A percentile compares a stretch with the other conserved stretches of the same genome.
phyloP scores from a whole-genome alignment of 2,888 invertebrate genomes.

The Sericinus montela region DNA sequence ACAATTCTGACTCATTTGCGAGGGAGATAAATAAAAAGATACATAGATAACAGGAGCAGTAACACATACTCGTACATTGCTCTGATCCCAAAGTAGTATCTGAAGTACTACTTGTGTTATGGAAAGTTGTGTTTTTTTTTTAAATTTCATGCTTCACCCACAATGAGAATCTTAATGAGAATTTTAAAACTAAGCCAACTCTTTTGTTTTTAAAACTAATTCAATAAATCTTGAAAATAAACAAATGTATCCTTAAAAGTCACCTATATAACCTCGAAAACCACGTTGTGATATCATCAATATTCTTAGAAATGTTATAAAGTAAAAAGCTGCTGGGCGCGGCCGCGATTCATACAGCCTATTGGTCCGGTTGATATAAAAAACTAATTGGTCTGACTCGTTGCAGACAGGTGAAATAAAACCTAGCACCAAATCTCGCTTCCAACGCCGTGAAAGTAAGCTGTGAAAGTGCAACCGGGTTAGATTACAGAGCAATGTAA shows the following conservation, averaged over 20 bases:
- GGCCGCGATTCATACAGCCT: slow-evolving; percentile 14
- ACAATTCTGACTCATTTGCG: no score
- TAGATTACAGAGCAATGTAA: slow-evolving; percentile 29
- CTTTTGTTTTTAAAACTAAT: no score
- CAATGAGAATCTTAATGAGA: no score
- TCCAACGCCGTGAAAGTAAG: slow-evolving; percentile 27
- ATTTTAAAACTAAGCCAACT: no score
- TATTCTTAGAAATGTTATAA: slow-evolving; percentile 31
- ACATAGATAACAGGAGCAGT: no score
- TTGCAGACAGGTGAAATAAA: slow-evolving; percentile 15
- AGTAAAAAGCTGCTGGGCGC: slow-evolving; percentile 18
- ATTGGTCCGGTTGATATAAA: slow-evolving; percentile 28
- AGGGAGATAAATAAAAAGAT: no score
- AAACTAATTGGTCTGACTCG: slow-evolving; percentile 35
- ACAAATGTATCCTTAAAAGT: background rate
- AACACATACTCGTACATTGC: no score
- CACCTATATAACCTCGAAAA: background rate
- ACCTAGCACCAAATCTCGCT: slow-evolving; percentile 14
- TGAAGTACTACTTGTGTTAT: no score
- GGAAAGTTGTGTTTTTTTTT: no score
- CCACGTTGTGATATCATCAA: slow-evolving; percentile 41
- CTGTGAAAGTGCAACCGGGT: slow-evolving; percentile 9
- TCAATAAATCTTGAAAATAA: no score
- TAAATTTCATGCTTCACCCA: no score
- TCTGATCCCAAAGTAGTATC: no score